Percentiles rank a stretch among this genome's conserved stretches.
Evolutionary conservation across 2,113 vertebrate genomes (phyloP).

Genomic region (Loxodonta africana): DNA sequence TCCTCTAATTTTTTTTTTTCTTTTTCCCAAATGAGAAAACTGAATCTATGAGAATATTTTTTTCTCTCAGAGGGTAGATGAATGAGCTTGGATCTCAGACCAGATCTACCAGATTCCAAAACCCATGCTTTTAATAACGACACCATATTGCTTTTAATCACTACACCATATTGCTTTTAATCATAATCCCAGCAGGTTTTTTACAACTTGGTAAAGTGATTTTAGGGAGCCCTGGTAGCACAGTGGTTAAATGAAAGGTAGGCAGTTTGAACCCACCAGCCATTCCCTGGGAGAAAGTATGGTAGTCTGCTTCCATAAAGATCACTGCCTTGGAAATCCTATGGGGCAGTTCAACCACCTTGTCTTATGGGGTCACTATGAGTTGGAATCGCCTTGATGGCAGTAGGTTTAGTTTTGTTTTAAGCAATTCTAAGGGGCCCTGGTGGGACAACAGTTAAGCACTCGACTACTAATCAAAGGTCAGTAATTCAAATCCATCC

Average conservation of each 20-base stretch:
- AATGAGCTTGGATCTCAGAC: neutral
- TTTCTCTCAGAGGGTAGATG: neutral
- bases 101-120: neutral
- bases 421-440: neutral
- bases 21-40: slow-evolving; percentile 16
- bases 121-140: neutral
- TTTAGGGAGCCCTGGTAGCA: neutral
- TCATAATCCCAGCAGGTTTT: neutral
- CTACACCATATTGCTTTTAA: neutral
- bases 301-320: neutral
- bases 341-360: neutral
- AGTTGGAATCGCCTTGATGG: neutral
- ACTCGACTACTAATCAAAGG: too few relatives aligned
- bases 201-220: neutral
- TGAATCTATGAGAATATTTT: neutral
- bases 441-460: neutral
- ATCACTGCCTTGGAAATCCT: neutral
- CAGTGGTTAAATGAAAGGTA: neutral
- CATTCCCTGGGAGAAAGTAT: neutral
- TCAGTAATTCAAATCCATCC: too few relatives aligned
- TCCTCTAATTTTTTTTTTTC: neutral
- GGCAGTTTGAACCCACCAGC: neutral
- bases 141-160: neutral
- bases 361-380: neutral
- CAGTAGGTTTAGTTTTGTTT: neutral